Base-by-base conservation (phyloP, 2,797 vertebrate species). In the Gymnodraco acuticeps region DNA sequence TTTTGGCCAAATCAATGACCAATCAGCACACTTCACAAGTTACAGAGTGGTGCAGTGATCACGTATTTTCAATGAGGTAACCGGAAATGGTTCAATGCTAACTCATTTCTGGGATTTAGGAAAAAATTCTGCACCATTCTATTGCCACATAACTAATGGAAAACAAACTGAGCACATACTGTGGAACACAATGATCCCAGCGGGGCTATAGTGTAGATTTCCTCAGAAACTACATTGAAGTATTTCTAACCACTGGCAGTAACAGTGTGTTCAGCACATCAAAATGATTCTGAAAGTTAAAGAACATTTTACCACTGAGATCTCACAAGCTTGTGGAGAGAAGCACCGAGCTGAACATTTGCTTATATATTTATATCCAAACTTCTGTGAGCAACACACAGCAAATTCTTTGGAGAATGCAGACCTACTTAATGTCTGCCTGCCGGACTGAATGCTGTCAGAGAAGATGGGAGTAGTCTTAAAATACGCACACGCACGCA, bases 391-490 rank as follows among this genome's bases (percentile, higher is more conserved):
- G 19, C 52, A 63, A 46, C 56, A 43, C 46, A 62, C 33, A 69
- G 33, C 8, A 9, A 38, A 38, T 9, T 38, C 47, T 69, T 50
- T 33, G 19, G 19, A 53, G 45, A 19, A 42, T 4, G 10, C 27
- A 61, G 54, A 54, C 33, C 19, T 46, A 59, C 42, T 50, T 69
- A 33, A 17, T 48, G 33, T 58, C 41, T 63, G 53, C 63, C 47
- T 15, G 38, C 55, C 51, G 52, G 42, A 41, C 54, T 38, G 10
- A 20, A 38, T 43, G 27, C 33, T 66, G 47, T 70, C 50, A 54
- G 45, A 77, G 58, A 33, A 11, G 53, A 64, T 52, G 41, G 42
- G 12, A 60, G 54, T 43, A 53, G 48, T 59, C 56, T 64, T 31
- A 55, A 46, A n/a, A 17, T 14, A 27, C 54, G 38, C 47, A 20